These are phyloP conservation scores for Periphyllus acericola DNA, from an alignment of 2,888 invertebrate species.

Conservation along the genomic window DNA sequence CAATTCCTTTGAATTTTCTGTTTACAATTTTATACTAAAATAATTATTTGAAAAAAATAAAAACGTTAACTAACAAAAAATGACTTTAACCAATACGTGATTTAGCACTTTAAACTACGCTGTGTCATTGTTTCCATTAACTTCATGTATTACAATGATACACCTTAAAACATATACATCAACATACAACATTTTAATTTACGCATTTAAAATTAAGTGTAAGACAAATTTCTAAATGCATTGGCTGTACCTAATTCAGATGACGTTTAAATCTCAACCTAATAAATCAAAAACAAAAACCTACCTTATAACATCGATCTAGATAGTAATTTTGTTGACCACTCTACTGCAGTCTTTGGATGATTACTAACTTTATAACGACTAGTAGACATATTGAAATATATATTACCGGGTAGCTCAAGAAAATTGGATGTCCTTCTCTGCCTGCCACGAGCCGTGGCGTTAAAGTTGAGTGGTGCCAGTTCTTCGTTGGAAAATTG, in stretches of 20 bases:
- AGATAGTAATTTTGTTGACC: not conserved
- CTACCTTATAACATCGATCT: not conserved
- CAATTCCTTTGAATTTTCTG: too few relatives aligned
- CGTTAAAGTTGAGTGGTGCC: constrained; percentile 82
- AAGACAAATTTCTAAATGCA: not conserved
- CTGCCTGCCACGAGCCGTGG: constrained; percentile 80
- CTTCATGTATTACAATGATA: not conserved
- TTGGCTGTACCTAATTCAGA: not conserved
- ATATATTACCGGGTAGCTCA: constrained; percentile 80
- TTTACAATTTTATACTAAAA: too few relatives aligned
- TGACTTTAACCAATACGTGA: not conserved
- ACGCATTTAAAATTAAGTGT: not conserved
- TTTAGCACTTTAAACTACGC: not conserved
- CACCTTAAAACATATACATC: not conserved
- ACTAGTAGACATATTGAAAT: not conserved
- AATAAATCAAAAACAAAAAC: not conserved
- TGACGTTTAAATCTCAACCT: not conserved
- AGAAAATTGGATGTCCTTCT: constrained; percentile 86
- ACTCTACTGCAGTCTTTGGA: too few relatives aligned
- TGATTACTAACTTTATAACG: not conserved
- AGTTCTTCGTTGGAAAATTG: constrained; percentile 82
- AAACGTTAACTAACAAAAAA: not conserved
- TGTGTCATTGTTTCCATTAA: not conserved
- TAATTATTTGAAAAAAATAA: too few relatives aligned
- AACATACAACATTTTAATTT: constrained; percentile 8